Base-by-base conservation (phyloP, 2,888 invertebrate genomes). In the Leptothorax acervorum region DNA sequence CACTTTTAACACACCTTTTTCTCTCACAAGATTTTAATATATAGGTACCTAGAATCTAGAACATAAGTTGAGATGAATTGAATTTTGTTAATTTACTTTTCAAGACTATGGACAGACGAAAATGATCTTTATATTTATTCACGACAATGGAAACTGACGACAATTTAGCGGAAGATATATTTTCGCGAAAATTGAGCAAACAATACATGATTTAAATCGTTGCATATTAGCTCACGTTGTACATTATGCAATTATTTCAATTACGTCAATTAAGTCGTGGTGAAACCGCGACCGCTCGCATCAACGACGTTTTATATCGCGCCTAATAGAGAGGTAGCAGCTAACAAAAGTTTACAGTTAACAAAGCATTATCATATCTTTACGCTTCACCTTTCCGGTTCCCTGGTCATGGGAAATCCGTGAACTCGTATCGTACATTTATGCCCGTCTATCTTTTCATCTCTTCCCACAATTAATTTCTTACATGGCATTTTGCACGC, bases 391-490 rank as follows among this genome's bases (percentile, higher is more conserved):
- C 48, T 60, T 81, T 81, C 79, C 71, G 71, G 79, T 48, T 81
- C 18, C 18, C 71, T 23, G 60, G 79, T 71, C 79, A 81, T 81
- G 71, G 39, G 79, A 81, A 81, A 71, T 71, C 48, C 28, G 60
- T 71, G 71, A 81, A 81, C 79, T 71, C 79, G 12, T 71, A 57
- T 79, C 70, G 28, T 35, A 39, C 11, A 51, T 73, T 73, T 60
- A 57, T 31, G 48, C 66, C 9, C 48, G 28, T 82, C 65, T 71
- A 82, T 84, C 84, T 71, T 66, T 45, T 51, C 31, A 76, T 79
- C 63, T 73, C 11, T 83, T 85, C 84, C 70, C 83, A 70, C 70
- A 70, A 85, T 85, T 85, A 84, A 62, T 62, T 62, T 62, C 75
- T 68, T 42, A 57, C 81, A 57, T 82, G 71, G 55, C 71, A 84